Evolutionary conservation across 1,140 invertebrate genomes (phyloP).

Genomic region (Manduca sexta): DNA sequence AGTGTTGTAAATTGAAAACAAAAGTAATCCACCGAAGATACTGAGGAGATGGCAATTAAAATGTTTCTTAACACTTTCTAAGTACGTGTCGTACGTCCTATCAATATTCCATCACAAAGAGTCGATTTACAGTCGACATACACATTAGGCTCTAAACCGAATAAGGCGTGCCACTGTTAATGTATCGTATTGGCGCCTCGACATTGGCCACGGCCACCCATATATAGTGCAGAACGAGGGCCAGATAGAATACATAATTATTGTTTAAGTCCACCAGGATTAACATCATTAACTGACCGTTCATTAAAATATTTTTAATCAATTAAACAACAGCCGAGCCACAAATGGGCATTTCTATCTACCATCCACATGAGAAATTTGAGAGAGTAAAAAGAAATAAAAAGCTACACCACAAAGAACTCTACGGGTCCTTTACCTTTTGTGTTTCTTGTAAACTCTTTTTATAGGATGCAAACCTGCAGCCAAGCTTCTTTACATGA

Average conservation of each 20-base stretch:
- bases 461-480: too few relatives aligned
- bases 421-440: too few relatives aligned
- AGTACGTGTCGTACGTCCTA: conserved; percentile 12
- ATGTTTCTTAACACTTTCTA: conserved; percentile 7
- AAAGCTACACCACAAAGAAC: too few relatives aligned
- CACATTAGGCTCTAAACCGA: conserved; percentile 21
- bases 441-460: too few relatives aligned
- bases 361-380: too few relatives aligned
- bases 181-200: conserved; percentile 25
- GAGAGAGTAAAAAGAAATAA: too few relatives aligned
- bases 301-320: conserved; percentile 41
- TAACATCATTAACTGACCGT: conserved; percentile 34
- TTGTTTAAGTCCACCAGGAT: conserved; percentile 28
- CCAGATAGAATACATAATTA: conserved; percentile 52
- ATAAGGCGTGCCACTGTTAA: conserved; percentile 15
- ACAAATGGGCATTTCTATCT: too few relatives aligned
- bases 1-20: too few relatives aligned
- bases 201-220: conserved; percentile 30
- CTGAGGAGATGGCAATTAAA: too few relatives aligned
- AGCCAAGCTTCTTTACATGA: conserved; percentile 8
- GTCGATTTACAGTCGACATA: conserved; percentile 14
- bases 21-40: too few relatives aligned
- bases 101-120: conserved; percentile 9
- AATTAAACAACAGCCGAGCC: background rate
- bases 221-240: conserved; percentile 31